These are phyloP conservation scores for Drosophila fuyamai DNA, from an alignment of 1,140 invertebrate species.

Conservation along the genomic window DNA sequence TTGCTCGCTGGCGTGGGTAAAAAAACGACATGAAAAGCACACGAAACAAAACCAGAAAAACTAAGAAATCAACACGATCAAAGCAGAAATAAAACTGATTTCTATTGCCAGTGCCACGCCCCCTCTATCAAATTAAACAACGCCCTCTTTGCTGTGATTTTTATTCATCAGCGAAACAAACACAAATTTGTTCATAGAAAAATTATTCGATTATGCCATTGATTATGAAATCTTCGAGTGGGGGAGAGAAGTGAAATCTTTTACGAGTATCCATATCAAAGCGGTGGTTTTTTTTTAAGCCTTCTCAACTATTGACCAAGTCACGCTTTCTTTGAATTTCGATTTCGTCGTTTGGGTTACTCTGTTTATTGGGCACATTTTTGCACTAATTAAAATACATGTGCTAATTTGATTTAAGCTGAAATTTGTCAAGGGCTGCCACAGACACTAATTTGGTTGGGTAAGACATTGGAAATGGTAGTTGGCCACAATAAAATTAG, in stretches of 20 bases:
- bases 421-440: conserved; percentile 59
- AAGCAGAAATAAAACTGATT: conserved; percentile 46
- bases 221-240: conserved; percentile 66
- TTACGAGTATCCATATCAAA: conserved; percentile 34
- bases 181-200: conserved; percentile 47
- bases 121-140: conserved; percentile 22
- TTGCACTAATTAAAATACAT: conserved; percentile 73
- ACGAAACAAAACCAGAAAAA: conserved; percentile 32
- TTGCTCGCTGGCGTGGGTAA: conserved; percentile 69
- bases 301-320: conserved; percentile 49
- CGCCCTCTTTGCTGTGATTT: neutral
- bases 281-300: neutral
- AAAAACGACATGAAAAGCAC: conserved; percentile 13
- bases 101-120: conserved; percentile 43
- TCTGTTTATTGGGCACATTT: conserved; percentile 17
- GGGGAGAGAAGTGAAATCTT: conserved; percentile 46
- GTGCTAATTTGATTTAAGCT: conserved; percentile 60
- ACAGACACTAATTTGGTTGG: conserved; percentile 17
- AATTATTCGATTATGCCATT: conserved; percentile 68
- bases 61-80: conserved; percentile 38
- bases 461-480: conserved; percentile 19
- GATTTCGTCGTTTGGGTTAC: neutral
- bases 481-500: conserved; percentile 2
- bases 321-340: conserved; percentile 66
- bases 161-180: conserved; percentile 50